Evolutionary conservation across 2,888 invertebrate species (phyloP), one percentile per base, ranked within the genome.

Genomic region (Tricholauxania praeusta): DNA sequence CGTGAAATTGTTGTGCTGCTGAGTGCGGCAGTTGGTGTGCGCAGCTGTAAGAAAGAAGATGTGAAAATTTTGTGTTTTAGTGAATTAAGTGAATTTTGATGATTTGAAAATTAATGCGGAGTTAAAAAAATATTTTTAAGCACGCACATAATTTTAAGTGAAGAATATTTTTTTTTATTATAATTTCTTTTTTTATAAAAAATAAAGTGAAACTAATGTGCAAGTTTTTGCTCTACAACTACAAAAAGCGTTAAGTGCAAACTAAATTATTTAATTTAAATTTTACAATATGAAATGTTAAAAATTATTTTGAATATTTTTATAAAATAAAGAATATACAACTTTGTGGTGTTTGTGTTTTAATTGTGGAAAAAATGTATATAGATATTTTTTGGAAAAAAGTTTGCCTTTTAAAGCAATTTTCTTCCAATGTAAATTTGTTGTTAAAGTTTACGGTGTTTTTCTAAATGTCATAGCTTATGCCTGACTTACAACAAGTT

Each of bases 1-100:
- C 84, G 84, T 72, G 84, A 82, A 68, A 76, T 80, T 66, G 77
- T 76, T 66, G 76, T 72, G 59, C 66, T 69, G 66, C 77, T 77
- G 22, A 22, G 22, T 28, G 60, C 39, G 32, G 12, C 63, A 70
- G 70, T 70, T 70, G 78, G 75, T 72, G 78, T 76, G 68, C 78
- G 82, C 71, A 77, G 76, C 79, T 79, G 76, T 63, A 78, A 74
- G 78, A 75, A 52, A 76, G 73, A 74, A 66, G 75, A 74, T 76
- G 73, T 69, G 73, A 48, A 39, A 39, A 8, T 39, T 39, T 71
- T 32, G 72, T 51, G n/a, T 63, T 57, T 32, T 8, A 14, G 28
- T 22, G 28, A 22, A 6, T 19, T 22, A 28, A 28, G n/a, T 12
- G 19, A 17, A n/a, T 57, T 57, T 19, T 19, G 17, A 2, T 19